Conservation (phyloP, 2,113 vertebrate genomes). For the Lasiurus borealis region DNA sequence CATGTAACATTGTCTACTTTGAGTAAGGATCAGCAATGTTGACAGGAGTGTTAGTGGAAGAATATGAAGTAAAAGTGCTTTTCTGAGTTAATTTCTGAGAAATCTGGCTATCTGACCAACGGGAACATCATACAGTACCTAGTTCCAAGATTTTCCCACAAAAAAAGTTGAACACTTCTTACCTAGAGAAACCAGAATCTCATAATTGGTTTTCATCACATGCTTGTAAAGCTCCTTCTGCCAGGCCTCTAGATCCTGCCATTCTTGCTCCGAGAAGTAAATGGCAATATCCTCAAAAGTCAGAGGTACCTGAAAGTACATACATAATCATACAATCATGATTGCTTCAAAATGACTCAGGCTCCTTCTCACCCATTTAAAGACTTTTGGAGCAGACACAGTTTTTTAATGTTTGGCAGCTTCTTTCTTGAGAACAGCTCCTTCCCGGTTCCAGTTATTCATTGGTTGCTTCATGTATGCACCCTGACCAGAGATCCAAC, state of each 20-base stretch:
- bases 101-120: neutral
- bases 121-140: neutral
- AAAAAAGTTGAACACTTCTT: slow-evolving; percentile 27
- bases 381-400: neutral
- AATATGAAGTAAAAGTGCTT: neutral
- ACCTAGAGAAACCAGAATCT: slow-evolving; percentile 76
- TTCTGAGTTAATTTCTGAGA: neutral
- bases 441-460: neutral
- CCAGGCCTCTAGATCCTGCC: slow-evolving; percentile 65
- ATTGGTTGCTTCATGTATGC: neutral
- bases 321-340: neutral
- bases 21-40: neutral
- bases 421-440: neutral
- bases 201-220: slow-evolving; percentile 77
- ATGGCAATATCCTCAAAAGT: slow-evolving; percentile 80
- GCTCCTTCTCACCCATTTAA: neutral
- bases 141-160: neutral
- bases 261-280: slow-evolving; percentile 79
- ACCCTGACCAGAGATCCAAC: neutral
- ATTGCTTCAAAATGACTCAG: neutral
- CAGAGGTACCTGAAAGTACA: slow-evolving; percentile 65
- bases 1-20: neutral
- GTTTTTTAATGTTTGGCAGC: neutral
- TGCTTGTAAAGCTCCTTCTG: slow-evolving; percentile 77
- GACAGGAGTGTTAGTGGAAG: neutral